Evolutionary conservation across 2,888 invertebrate species (phyloP), one percentile per base, ranked within the genome.

Genomic region (Pinctada fucata): DNA sequence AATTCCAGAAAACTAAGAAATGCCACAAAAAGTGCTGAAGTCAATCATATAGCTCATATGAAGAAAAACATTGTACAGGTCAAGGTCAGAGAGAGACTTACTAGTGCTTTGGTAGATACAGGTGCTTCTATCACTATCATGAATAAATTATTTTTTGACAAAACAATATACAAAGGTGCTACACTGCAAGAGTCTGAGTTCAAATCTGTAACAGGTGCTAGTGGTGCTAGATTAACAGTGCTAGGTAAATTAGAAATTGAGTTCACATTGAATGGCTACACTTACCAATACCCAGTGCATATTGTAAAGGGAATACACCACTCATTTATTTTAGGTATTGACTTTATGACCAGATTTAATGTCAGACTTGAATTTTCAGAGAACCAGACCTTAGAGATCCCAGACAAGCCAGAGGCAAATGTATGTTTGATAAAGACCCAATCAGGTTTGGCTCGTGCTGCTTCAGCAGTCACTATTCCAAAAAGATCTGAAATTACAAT

Each of bases 401-500:
- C 58, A 10, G 58, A 52, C 5, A 66, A n/a, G n/a, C 4, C n/a
- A 10, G 45, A 8, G n/a, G 45, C 48, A 47, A 64, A 63, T 8
- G 50, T 64, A 16, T 8, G 49, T 73, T 3, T n/a, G 5, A 31
- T 73, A 13, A 73, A 66, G 31, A 72, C 47, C 8, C 47, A 47
- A n/a, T 3, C 45, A 66, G 73, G 73, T n/a, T 64, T 66, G 65
- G 73, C 66, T 65, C 63, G 73, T 65, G 47, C 64, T 2, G 16
- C 4, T n/a, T 45, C 52, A 31, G 48, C 72, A 47, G 64, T 72
- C 2, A 63, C 63, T 13, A 72, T 72, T 31, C 72, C 72, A 72
- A 72, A 72, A 63, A 47, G n/a, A 52, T 8, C 6, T 52, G 58
- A 52, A 66, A 73, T 48, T 8, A 5, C 50, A 48, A 66, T 73